Base-by-base conservation (phyloP, 2,888 invertebrate species). In the Leptura quadrifasciata region DNA sequence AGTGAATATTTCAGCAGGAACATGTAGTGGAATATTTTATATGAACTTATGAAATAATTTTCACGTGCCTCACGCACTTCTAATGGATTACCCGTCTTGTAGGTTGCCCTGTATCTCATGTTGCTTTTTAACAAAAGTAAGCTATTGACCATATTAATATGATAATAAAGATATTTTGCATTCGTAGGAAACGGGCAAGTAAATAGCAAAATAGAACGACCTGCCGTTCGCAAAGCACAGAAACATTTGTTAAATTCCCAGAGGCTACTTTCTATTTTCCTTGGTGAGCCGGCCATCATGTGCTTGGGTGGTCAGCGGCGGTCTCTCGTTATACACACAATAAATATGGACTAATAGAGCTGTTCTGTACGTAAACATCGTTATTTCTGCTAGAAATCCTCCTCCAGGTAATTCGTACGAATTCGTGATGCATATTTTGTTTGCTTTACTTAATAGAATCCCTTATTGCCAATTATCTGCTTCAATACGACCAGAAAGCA, bases 341-440 rank as follows among this genome's bases (percentile, higher is more conserved):
- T 88, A 88, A 87, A 88, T 88, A 88, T 85, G 87, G 85, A 86
- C 87, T 88, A 88, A 88, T 88, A 88, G 87, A 88, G 86, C 85
- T 82, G 85, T 88, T 85, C 86, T 85, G 82, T 86, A 85, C 86
- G 88, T 87, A 88, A 88, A 88, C 87, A 88, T 87, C 87, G 87
- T 87, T 88, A 88, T 87, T 88, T 87, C 87, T 85, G 86, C 86
- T 84, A 85, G 84, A 86, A 83, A 84, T 86, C 82, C 82, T 85
- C 83, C 83, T 83, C 61, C 82, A 82, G 81, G 82, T 82, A 80
- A 80, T 79, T 80, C 78, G 79, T 81, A 80, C 72, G 75, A 82
- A 81, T 84, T 83, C 78, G 79, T 78, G 79, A 81, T 84, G 81
- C 76, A 83, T 83, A 82, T 82, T 83, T 83, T 83, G 83, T 85